Base-by-base conservation (phyloP, 1,140 invertebrate species). In the Onthophagus taurus region DNA sequence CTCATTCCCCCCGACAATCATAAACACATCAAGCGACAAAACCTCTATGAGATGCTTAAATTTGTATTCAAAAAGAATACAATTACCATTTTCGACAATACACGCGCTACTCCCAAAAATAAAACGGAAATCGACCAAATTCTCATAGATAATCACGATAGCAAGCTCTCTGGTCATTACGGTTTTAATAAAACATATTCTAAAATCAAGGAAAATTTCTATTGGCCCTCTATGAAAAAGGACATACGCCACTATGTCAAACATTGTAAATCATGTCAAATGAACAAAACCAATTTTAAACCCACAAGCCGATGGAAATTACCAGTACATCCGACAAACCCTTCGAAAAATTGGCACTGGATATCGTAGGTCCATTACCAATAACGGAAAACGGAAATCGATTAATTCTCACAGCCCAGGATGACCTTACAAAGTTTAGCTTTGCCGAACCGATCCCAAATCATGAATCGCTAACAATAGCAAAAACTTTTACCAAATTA, bases 321-420 rank as follows among this genome's bases (percentile, higher is more conserved):
- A 58, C 57, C 9, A 52, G 50, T 4, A 58, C 54, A 1, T 38
- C 43, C 5, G 42, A 44, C 1, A 21, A 39, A 42, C 48, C 53
- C 8, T 59, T 53, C 31, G 41, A 61, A 52, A 42, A 48, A 26
- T 12, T 52, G 34, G 20, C 45, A 26, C 17, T 60, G 1, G 52
- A 59, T 44, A 57, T 56, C 4, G 53, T 57, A 30, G 52, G 55
- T 18, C 61, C 58, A 12, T 38, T 64, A 36, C 42, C 55, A 6
- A 19, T 52, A 12, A 53, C 54, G 2, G 48, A 45, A 41, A 44
- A 34, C 2, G 51, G 49, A 9, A 52, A 55, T 23, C 45, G 23
- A 44, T 64, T 42, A 36, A 54, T 63, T 12, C 17, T 61, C 3
- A 64, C 60, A 4, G 12, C 59, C 8, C 60, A 64, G 49, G 61